These are phyloP conservation scores for Scatophagus argus DNA, from an alignment of 2,113 vertebrate genomes.

Conservation along the genomic window DNA sequence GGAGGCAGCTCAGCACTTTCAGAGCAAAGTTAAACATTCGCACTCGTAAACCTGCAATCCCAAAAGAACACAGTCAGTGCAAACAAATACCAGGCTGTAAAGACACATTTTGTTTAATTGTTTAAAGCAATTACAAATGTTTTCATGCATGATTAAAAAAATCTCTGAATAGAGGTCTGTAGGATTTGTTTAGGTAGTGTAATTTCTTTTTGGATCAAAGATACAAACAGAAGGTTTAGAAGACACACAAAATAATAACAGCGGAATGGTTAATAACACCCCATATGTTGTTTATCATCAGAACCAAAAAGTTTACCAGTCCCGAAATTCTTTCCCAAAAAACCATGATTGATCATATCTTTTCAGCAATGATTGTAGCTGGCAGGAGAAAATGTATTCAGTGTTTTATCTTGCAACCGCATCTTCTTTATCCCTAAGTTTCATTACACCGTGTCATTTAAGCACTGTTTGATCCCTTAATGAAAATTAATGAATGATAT, in stretches of 20 bases:
- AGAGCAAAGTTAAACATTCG: slow-evolving; percentile 89
- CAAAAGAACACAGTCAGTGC: slow-evolving; percentile 2
- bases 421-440: not conserved
- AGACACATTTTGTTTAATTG: not conserved
- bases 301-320: not conserved
- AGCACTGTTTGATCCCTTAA: not conserved
- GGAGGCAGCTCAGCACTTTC: slow-evolving; percentile 88
- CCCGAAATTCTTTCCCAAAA: not conserved
- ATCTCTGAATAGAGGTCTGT: not conserved
- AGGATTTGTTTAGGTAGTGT: not conserved
- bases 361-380: not conserved
- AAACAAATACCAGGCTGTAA: not conserved
- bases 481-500: not conserved
- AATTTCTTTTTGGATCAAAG: not conserved
- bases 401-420: not conserved
- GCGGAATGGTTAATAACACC: not conserved
- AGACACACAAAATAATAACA: not conserved
- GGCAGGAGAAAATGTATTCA: not conserved
- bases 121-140: not conserved
- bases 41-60: slow-evolving; percentile 85
- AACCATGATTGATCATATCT: not conserved
- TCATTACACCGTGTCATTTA: not conserved
- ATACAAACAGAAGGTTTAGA: not conserved
- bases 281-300: not conserved
- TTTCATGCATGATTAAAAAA: not conserved